Conservation (phyloP, 2,113 vertebrate species). For the Hippopotamus amphibius region DNA sequence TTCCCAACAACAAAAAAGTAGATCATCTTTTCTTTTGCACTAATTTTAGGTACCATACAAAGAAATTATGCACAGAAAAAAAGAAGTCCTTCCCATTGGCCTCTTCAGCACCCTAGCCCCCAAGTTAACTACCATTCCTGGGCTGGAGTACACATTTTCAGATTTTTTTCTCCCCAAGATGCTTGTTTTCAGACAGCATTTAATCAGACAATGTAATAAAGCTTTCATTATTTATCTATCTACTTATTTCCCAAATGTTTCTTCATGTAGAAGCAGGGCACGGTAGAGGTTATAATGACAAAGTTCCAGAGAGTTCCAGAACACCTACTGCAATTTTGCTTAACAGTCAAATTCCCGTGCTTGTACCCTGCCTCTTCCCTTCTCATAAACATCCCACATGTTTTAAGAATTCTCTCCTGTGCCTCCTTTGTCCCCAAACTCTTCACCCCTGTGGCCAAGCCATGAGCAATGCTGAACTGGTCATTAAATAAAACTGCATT, state of each 20-base stretch:
- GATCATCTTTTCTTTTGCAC: not conserved
- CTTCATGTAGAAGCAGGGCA: not conserved
- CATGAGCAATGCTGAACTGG: not conserved
- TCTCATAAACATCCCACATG: not conserved
- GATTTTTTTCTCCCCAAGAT: not conserved
- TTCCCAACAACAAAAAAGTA: not conserved
- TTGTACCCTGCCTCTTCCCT: not conserved
- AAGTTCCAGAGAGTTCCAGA: not conserved
- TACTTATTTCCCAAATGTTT: not conserved
- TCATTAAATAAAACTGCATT: not conserved
- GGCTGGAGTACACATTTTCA: not conserved
- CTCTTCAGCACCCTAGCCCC: not conserved
- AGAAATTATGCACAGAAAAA: not conserved
- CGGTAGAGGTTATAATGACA: not conserved
- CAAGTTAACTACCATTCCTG: not conserved
- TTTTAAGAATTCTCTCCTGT: not conserved
- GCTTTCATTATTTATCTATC: not conserved
- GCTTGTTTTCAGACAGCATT: not conserved
- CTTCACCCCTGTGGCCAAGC: not conserved
- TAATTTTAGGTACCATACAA: not conserved
- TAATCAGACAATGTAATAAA: not conserved
- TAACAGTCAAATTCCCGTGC: not conserved
- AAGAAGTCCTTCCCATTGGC: not conserved
- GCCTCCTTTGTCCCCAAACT: not conserved
- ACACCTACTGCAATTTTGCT: not conserved